These are phyloP conservation scores for Sminthurinus aureus DNA, from an alignment of 2,888 invertebrate species.

Conservation along the genomic window DNA sequence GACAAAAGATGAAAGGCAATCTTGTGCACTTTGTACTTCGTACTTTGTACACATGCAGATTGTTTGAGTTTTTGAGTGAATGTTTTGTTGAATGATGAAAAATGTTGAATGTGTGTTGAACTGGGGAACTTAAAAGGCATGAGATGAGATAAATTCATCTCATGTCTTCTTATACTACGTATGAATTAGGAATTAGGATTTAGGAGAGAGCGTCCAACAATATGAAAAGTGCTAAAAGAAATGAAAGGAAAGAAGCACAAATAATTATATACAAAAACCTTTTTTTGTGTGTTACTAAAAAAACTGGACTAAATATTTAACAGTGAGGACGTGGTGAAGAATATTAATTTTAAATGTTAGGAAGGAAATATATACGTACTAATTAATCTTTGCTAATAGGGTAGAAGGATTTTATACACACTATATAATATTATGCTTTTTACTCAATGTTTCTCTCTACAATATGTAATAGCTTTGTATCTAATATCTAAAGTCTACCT, in stretches of 20 bases:
- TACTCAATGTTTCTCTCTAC: neutral
- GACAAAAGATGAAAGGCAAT: no score
- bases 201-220: neutral
- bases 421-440: no score
- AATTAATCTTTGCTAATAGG: neutral
- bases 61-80: neutral
- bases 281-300: neutral
- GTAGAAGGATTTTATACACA: conserved; percentile 3
- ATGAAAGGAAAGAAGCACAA: neutral
- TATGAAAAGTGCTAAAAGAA: conserved; percentile 4
- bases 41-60: neutral
- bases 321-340: conserved; percentile 10
- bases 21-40: neutral
- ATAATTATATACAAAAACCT: neutral
- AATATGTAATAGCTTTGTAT: neutral
- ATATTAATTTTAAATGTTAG: neutral
- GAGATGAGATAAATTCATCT: neutral
- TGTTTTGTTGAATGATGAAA: neutral
- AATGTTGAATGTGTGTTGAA: neutral
- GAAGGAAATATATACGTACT: no score
- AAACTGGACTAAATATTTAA: conserved; percentile 3
- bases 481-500: no score
- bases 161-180: neutral
- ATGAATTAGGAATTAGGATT: neutral
- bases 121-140: neutral